phyloP scores from a whole-genome alignment of 2,888 invertebrate genomes.

The Biston stratarius region DNA sequence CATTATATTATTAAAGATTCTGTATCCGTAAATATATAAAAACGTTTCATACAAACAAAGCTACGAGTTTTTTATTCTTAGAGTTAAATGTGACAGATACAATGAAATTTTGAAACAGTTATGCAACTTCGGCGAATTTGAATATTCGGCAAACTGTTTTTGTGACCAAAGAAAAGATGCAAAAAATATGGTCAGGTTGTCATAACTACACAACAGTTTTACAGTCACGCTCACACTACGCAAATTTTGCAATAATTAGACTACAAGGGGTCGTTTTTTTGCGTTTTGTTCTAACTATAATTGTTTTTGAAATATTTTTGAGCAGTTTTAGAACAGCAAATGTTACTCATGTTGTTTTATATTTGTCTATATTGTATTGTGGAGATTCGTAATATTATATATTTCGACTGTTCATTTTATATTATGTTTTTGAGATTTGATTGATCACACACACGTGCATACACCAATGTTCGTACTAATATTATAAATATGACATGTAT shows the following conservation, averaged over 20 bases:
- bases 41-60: background rate
- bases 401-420: too few species aligned
- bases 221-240: conserved; percentile 55
- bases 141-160: conserved; percentile 70
- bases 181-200: conserved; percentile 47
- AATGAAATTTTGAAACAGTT: conserved; percentile 58
- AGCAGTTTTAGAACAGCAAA: background rate
- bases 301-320: background rate
- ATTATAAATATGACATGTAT: too few species aligned
- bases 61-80: background rate
- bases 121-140: conserved; percentile 77
- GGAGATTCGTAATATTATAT: too few species aligned
- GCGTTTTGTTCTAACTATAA: conserved; percentile 9
- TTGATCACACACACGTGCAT: too few species aligned
- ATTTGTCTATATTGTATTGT: background rate
- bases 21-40: background rate
- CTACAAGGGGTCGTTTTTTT: conserved; percentile 60
- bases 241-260: conserved; percentile 61
- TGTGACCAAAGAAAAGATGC: conserved; percentile 61
- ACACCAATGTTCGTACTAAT: too few species aligned
- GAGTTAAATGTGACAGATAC: conserved; percentile 19
- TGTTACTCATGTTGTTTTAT: conserved; percentile 3
- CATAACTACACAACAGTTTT: conserved; percentile 51
- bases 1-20: background rate
- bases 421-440: too few species aligned